Conservation (phyloP, 2,113 vertebrate species). For the Leucoraja erinaceus region DNA sequence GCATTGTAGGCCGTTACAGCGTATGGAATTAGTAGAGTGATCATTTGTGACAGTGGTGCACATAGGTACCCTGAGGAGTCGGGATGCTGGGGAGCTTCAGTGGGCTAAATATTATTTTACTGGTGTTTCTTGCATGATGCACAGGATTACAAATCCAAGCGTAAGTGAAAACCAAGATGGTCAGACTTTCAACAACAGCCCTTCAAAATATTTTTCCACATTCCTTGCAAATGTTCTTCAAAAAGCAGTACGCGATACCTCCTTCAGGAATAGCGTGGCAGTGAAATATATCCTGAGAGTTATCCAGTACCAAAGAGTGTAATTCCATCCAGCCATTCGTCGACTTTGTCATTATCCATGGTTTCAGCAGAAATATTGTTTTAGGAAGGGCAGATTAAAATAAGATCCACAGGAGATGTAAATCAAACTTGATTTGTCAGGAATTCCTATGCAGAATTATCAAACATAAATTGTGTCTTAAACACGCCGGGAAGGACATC, state of each 20-base stretch:
- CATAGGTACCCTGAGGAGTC: background rate
- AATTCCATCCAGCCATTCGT: background rate
- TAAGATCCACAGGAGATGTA: background rate
- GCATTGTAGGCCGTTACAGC: too few relatives aligned
- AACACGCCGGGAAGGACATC: too few relatives aligned
- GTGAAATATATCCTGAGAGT: background rate
- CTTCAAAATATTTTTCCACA: slow-evolving; percentile 3
- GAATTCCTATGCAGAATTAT: background rate
- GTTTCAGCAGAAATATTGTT: background rate
- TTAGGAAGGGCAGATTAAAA: background rate
- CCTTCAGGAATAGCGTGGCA: background rate
- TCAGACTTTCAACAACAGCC: background rate
- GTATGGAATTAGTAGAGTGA: background rate
- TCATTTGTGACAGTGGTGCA: too few relatives aligned
- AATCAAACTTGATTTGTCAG: background rate
- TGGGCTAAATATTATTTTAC: background rate
- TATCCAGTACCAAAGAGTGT: background rate
- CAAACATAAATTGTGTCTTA: background rate
- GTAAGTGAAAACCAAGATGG: background rate
- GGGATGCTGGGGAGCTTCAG: background rate
- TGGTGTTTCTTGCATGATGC: background rate
- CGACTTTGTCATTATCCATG: background rate
- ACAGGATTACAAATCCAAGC: background rate
- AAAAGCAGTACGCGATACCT: background rate
- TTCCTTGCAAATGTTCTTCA: background rate